Evolutionary conservation across 2,113 vertebrate genomes (phyloP), one percentile per base, ranked within the genome.

Genomic region (Scomber colias): DNA sequence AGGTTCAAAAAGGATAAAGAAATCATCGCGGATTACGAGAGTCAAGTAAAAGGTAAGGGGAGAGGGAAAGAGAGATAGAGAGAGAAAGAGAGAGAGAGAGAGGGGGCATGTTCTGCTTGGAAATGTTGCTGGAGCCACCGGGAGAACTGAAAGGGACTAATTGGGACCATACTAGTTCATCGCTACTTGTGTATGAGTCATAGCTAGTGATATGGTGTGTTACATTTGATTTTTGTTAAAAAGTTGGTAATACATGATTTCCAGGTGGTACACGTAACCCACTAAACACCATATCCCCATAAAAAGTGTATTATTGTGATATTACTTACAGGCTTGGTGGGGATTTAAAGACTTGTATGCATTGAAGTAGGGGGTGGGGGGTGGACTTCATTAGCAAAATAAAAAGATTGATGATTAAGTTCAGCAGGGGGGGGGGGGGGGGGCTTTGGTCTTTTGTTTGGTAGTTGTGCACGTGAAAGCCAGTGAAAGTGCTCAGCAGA

Each of bases 1-100:
- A 95, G 96, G 95, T 97, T 96, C 92, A 99, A 98, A 93, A 99
- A 99, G 95, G 98, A 99, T 95, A 99, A 98, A 95, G 98, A 99
- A 86, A 99, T 99, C 81, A 97, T 99, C 87, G 95, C 95, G 61
- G 98, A 99, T 64, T 99, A 99, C 91, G 97, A 99, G 94, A 97
- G 96, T 89, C 97, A 99, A 96, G 97, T 98, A 56, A 98, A 99
- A 98, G 97, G 98, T 98, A 95, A 95, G 94, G 14, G 21, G 21
- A 21, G 21, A 3, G 16, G 5, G 45, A 5, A 16, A 9, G 11
- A 11, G 45, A 48, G 24, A 27, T 1, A 27, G 24, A 27, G 45
- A 3, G 16, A 7, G 45, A 5, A 16, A 9, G 11, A 11, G 45
- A 48, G 24, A 27, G 24, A 27, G 24, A 27, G 45, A 3, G 16